Conservation (phyloP, 2,888 invertebrate genomes). For the Glaucopsyche alexis region DNA sequence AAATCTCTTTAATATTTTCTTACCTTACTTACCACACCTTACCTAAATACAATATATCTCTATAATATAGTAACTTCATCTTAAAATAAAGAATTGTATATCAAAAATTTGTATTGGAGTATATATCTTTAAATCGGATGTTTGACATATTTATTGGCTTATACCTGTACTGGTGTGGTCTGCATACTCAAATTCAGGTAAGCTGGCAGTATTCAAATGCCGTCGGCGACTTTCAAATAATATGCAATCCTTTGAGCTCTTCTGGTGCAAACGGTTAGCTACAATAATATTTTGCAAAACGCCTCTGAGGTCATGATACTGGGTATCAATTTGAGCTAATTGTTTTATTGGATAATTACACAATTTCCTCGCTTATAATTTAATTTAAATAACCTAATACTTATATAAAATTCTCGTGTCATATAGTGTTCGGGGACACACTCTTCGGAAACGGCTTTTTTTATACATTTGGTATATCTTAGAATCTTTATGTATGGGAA, state of each 20-base stretch:
- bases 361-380: not conserved
- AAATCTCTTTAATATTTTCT: too few species aligned
- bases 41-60: not conserved
- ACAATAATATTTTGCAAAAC: constrained; percentile 14
- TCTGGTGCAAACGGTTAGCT: not conserved
- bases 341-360: not conserved
- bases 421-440: too few species aligned
- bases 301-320: constrained; percentile 8
- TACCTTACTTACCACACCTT: too few species aligned
- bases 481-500: too few species aligned
- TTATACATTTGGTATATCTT: too few species aligned
- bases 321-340: not conserved
- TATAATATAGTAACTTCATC: too few species aligned
- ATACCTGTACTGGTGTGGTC: not conserved
- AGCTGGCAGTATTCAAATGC: constrained; percentile 17
- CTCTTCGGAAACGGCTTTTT: too few species aligned
- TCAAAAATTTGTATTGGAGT: not conserved
- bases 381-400: too few species aligned
- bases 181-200: constrained; percentile 5
- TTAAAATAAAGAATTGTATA: not conserved
- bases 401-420: too few species aligned
- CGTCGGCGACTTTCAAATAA: constrained; percentile 17
- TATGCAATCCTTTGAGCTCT: constrained; percentile 12
- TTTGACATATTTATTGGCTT: constrained; percentile 15
- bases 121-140: not conserved